Percentiles rank a stretch among this genome's conserved stretches.
These are phyloP conservation scores for Galeopsomyia nigrocyanea DNA, from an alignment of 2,888 invertebrate species.

Conservation along the genomic window DNA sequence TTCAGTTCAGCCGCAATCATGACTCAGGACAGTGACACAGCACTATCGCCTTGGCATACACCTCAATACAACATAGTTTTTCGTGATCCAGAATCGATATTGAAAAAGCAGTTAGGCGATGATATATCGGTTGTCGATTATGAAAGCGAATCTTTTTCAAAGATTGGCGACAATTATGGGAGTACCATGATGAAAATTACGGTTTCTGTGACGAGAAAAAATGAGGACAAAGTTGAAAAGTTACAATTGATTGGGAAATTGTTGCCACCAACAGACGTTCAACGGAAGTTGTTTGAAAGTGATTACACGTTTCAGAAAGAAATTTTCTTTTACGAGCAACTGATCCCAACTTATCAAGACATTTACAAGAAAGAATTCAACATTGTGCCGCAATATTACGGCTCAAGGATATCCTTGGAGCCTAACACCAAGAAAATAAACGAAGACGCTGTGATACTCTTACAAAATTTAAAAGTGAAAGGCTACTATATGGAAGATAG, in stretches of 20 bases:
- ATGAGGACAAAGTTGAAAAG: slow-evolving; percentile 57
- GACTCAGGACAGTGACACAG: no score
- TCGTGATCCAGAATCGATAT: slow-evolving; percentile 56
- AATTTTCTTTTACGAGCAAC: slow-evolving; percentile 71
- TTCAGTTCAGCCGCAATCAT: no score
- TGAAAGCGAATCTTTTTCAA: slow-evolving; percentile 54
- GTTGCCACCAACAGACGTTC: slow-evolving; percentile 72
- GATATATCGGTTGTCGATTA: slow-evolving; percentile 54
- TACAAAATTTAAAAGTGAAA: slow-evolving; percentile 72
- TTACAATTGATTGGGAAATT: slow-evolving; percentile 73
- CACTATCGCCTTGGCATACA: no score
- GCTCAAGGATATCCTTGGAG: slow-evolving; percentile 68
- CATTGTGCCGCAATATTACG: slow-evolving; percentile 72
- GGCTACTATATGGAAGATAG: slow-evolving; percentile 72
- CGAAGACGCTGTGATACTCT: slow-evolving; percentile 72
- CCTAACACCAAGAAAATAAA: slow-evolving; percentile 71
- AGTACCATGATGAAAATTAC: slow-evolving; percentile 71
- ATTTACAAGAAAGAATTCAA: slow-evolving; percentile 71
- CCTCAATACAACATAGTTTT: slow-evolving; percentile 49
- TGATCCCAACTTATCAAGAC: slow-evolving; percentile 70
- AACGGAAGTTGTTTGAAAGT: slow-evolving; percentile 72
- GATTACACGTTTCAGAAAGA: slow-evolving; percentile 74
- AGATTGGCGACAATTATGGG: slow-evolving; percentile 76
- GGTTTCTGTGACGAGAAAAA: slow-evolving; percentile 43
- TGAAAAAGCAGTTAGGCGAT: slow-evolving; percentile 52